These are phyloP conservation scores for Poicephalus meyeri DNA, from an alignment of 2,113 vertebrate genomes.

Conservation along the genomic window DNA sequence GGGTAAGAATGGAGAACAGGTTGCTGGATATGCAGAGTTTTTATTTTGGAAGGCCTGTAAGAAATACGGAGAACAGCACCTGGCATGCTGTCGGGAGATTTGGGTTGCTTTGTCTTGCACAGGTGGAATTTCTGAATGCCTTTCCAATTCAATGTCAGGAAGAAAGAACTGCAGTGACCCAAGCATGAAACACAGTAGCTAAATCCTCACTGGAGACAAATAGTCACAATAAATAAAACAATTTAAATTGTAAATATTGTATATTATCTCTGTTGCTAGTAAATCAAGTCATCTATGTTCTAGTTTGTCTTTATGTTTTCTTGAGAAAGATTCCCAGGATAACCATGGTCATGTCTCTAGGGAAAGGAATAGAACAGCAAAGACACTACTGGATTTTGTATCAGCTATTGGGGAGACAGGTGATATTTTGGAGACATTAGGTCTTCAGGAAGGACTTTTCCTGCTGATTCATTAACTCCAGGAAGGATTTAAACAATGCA, in stretches of 20 bases:
- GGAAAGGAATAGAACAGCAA: neutral
- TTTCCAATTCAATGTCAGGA: neutral
- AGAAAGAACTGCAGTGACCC: neutral
- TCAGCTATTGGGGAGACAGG: neutral
- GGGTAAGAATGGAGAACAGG: neutral
- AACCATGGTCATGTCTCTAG: neutral
- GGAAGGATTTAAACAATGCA: neutral
- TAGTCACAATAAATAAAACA: neutral
- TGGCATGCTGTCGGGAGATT: neutral
- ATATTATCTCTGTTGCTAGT: neutral
- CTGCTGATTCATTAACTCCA: neutral
- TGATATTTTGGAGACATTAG: neutral
- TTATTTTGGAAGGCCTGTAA: neutral
- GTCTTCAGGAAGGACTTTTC: neutral
- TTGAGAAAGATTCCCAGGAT: neutral
- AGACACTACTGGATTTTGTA: fast-evolving
- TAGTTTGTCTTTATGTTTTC: neutral
- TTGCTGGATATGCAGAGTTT: neutral
- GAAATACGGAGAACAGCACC: neutral
- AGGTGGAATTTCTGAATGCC: neutral
- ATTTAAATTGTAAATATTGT: neutral
- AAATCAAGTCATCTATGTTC: neutral
- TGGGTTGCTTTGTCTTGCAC: neutral
- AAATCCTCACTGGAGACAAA: constrained; percentile 2
- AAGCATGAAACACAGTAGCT: neutral